Conservation (phyloP, 1,140 invertebrate species). For the Magallana ariakensis region DNA sequence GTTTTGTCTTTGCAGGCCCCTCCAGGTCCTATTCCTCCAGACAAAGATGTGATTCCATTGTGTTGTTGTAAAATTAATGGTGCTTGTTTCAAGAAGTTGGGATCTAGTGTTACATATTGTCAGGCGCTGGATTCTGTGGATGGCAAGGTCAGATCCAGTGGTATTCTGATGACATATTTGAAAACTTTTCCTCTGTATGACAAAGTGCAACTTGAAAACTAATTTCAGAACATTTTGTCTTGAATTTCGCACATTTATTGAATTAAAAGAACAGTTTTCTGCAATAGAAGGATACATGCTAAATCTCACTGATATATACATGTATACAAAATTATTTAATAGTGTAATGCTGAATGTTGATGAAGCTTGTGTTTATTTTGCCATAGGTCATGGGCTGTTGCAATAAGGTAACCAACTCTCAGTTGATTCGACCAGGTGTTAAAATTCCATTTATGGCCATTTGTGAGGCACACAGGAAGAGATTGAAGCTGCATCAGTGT, state of each 20-base stretch:
- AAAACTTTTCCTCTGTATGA: background rate
- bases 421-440: constrained; percentile 87
- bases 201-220: background rate
- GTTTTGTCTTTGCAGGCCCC: constrained; percentile 54
- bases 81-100: constrained; percentile 73
- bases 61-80: constrained; percentile 78
- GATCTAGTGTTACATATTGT: constrained; percentile 79
- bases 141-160: constrained; percentile 80
- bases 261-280: no score
- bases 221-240: no score
- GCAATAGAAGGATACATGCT: no score
- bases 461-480: constrained; percentile 89
- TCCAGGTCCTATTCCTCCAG: constrained; percentile 60
- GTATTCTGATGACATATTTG: background rate
- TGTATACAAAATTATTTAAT: no score
- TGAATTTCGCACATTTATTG: no score
- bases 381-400: constrained; percentile 87
- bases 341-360: no score
- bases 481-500: constrained; percentile 90
- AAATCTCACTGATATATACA: no score
- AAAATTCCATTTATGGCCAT: constrained; percentile 91
- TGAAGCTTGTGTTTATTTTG: background rate
- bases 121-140: constrained; percentile 90
- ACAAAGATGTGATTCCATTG: constrained; percentile 74
- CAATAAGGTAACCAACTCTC: constrained; percentile 84